phyloP scores from a whole-genome alignment of 2,888 invertebrate genomes.

The Drosophila prolongata region DNA sequence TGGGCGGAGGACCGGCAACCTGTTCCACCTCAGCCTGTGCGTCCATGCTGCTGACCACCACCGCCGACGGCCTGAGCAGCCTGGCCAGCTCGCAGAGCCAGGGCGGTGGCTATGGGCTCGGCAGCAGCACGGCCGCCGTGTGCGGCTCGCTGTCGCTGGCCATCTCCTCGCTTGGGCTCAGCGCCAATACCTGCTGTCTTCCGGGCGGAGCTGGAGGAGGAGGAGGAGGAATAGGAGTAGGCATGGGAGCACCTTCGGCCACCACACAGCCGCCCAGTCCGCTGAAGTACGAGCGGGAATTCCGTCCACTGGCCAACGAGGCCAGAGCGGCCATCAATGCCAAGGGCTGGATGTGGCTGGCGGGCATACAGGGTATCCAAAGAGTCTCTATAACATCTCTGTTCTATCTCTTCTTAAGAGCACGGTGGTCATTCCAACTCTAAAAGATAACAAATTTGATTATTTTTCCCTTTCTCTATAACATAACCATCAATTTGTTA shows the following conservation, averaged over 20 bases:
- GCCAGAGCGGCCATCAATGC: slow-evolving; percentile 88
- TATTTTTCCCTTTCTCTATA: no score
- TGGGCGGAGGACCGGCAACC: slow-evolving; percentile 4
- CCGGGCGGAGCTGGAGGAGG: slow-evolving; percentile 5
- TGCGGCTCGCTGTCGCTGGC: slow-evolving; percentile 83
- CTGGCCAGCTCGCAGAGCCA: slow-evolving; percentile 35
- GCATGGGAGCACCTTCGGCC: not conserved
- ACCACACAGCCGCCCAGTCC: slow-evolving; percentile 83
- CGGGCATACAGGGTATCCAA: slow-evolving; percentile 88
- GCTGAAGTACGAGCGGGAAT: slow-evolving; percentile 86
- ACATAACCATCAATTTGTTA: no score
- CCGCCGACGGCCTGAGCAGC: slow-evolving; percentile 24
- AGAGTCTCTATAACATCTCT: slow-evolving; percentile 23
- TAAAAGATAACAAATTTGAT: not conserved
- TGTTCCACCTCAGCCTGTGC: slow-evolving; percentile 50
- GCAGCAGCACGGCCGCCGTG: slow-evolving; percentile 82
- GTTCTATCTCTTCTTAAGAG: not conserved
- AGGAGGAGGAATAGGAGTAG: not conserved
- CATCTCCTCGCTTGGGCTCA: slow-evolving; percentile 80
- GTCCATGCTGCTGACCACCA: slow-evolving; percentile 62
- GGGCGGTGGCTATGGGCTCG: slow-evolving; percentile 50
- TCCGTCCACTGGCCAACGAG: slow-evolving; percentile 87
- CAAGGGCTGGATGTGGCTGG: slow-evolving; percentile 94
- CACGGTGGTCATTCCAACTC: slow-evolving; percentile 2
- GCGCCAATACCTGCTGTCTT: slow-evolving; percentile 68